Conservation (phyloP, 2,888 invertebrate genomes). For the Scelioninae gen. 2 region DNA sequence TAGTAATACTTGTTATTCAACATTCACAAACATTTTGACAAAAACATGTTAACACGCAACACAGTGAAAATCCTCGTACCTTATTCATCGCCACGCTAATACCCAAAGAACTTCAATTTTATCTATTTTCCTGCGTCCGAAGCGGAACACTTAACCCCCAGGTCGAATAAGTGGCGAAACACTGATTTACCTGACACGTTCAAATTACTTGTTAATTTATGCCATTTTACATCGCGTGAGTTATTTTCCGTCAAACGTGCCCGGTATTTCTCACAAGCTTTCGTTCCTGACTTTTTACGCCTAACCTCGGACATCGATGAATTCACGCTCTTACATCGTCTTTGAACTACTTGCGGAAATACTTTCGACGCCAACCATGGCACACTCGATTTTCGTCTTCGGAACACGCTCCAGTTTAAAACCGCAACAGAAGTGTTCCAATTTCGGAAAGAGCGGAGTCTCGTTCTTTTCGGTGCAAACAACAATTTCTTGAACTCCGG, state of each 20-base stretch:
- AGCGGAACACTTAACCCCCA: slow-evolving; percentile 33
- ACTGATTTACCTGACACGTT: slow-evolving; percentile 50
- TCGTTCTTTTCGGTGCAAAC: no score
- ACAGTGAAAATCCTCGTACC: slow-evolving; percentile 42
- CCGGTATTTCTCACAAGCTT: slow-evolving; percentile 38
- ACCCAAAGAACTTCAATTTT: slow-evolving; percentile 41
- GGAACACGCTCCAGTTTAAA: no score
- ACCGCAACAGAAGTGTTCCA: no score
- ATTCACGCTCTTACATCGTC: slow-evolving; percentile 24
- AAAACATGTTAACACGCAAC: slow-evolving; percentile 36
- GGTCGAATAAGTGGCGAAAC: slow-evolving; percentile 45
- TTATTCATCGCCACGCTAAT: slow-evolving; percentile 40
- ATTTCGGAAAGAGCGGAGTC: no score
- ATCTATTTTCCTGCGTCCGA: slow-evolving; percentile 39
- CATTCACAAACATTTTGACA: slow-evolving; percentile 43
- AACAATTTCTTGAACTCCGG: no score
- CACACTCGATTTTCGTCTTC: slow-evolving; percentile 14
- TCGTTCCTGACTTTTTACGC: slow-evolving; percentile 23
- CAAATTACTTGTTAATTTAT: slow-evolving; percentile 52
- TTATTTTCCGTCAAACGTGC: slow-evolving; percentile 38
- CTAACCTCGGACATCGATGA: slow-evolving; percentile 19
- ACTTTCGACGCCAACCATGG: slow-evolving; percentile 13
- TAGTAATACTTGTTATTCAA: slow-evolving; percentile 41
- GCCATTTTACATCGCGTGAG: slow-evolving; percentile 47
- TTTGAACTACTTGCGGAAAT: slow-evolving; percentile 35